These are phyloP conservation scores for Lycaena phlaeas DNA, from an alignment of 2,888 invertebrate genomes.

Conservation along the genomic window DNA sequence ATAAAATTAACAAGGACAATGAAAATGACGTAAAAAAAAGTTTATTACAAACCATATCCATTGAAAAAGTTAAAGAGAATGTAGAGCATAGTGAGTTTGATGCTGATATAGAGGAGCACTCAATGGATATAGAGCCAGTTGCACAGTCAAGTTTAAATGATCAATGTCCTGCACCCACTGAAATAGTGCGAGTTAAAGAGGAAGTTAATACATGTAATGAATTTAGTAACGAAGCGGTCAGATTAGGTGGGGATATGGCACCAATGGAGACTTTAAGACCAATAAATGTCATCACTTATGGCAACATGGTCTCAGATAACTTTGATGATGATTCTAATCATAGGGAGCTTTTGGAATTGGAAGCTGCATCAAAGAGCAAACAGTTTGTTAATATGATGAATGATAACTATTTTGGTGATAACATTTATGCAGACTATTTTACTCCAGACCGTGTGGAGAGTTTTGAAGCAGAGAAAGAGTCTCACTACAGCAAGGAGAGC, in stretches of 20 bases:
- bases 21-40: slow-evolving; percentile 29
- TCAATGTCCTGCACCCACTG: slow-evolving; percentile 29
- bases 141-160: slow-evolving; percentile 31
- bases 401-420: slow-evolving; percentile 64
- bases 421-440: slow-evolving; percentile 63
- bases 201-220: slow-evolving; percentile 53
- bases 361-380: slow-evolving; percentile 53
- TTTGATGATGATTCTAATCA: slow-evolving; percentile 58
- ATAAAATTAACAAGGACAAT: slow-evolving; percentile 30
- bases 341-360: slow-evolving; percentile 50
- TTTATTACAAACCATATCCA: slow-evolving; percentile 38
- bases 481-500: slow-evolving; percentile 35
- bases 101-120: slow-evolving; percentile 50
- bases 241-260: slow-evolving; percentile 30
- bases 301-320: slow-evolving; percentile 42
- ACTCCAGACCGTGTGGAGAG: slow-evolving; percentile 55
- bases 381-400: slow-evolving; percentile 65
- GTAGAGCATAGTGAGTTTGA: slow-evolving; percentile 42
- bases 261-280: slow-evolving; percentile 50
- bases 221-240: slow-evolving; percentile 40
- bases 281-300: slow-evolving; percentile 54
- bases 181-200: slow-evolving; percentile 48
- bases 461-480: slow-evolving; percentile 44
- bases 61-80: slow-evolving; percentile 39
- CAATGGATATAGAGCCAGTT: slow-evolving; percentile 52